Conservation (phyloP, 2,797 vertebrate genomes). For the Catostomus latipinnis region DNA sequence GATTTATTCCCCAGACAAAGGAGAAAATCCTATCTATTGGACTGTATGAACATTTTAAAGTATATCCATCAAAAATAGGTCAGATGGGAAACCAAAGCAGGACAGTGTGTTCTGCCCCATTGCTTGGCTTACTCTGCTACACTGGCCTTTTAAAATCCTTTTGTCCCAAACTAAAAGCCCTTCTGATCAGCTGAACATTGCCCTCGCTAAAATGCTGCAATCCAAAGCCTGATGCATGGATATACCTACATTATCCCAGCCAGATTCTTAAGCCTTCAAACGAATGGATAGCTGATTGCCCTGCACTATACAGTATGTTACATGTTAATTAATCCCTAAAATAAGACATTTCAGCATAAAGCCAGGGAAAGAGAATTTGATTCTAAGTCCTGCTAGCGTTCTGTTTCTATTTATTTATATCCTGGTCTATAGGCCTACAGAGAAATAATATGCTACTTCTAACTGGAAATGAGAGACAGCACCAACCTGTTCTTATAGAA, state of each 20-base stretch:
- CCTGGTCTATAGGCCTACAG: neutral
- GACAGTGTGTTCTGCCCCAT: constrained; percentile 1
- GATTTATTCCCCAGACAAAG: constrained; percentile 25
- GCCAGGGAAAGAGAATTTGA: neutral
- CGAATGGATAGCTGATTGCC: neutral
- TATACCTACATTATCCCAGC: constrained; percentile 16
- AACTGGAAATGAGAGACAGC: too few relatives aligned
- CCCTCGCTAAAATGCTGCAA: constrained; percentile 2
- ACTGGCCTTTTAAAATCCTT: constrained; percentile 23
- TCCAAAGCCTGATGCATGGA: constrained; percentile 21
- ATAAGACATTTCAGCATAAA: neutral
- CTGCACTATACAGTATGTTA: neutral
- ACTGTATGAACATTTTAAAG: neutral
- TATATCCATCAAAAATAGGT: neutral
- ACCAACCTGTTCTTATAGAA: too few relatives aligned
- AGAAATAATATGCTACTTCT: neutral
- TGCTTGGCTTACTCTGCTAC: constrained; percentile 6
- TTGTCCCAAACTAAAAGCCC: constrained; percentile 8
- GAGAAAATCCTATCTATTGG: neutral
- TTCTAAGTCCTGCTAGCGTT: neutral
- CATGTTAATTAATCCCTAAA: constrained; percentile 26
- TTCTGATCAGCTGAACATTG: constrained; percentile 20
- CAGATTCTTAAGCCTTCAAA: constrained; percentile 11
- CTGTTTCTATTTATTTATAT: neutral
- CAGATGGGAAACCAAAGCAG: neutral